A percentile compares a stretch with the other conserved stretches of the same genome.
Evolutionary conservation across 2,888 invertebrate species (phyloP).

Genomic region (Lasioglossum figueresi): DNA sequence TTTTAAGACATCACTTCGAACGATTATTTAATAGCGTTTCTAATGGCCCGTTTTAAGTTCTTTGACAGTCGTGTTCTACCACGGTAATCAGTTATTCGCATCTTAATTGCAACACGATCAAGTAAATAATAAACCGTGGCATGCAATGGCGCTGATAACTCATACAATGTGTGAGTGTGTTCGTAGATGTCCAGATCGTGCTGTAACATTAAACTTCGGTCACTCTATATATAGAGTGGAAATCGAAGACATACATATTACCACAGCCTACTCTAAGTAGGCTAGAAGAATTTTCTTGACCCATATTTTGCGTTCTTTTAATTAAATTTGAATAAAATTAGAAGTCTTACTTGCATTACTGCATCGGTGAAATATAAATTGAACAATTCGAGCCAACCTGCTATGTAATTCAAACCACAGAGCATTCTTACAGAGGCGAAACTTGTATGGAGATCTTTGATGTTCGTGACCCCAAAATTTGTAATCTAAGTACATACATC

Average conservation of each 20-base stretch:
- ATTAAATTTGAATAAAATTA: neutral
- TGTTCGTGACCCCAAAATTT: neutral
- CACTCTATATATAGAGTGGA: conserved; percentile 22
- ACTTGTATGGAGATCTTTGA: neutral
- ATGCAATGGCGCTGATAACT: conserved; percentile 50
- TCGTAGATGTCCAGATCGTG: conserved; percentile 19
- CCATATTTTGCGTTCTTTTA: neutral
- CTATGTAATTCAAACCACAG: neutral
- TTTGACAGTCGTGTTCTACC: conserved; percentile 15
- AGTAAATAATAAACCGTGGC: conserved; percentile 55
- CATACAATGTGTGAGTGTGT: neutral
- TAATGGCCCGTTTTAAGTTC: neutral
- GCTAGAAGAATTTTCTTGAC: neutral
- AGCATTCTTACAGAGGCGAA: neutral
- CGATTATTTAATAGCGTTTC: conserved; percentile 6
- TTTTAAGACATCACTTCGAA: conserved; percentile 3
- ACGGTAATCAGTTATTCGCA: conserved; percentile 42
- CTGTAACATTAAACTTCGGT: conserved; percentile 12
- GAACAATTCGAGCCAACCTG: neutral
- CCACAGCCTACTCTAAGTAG: too few species aligned
- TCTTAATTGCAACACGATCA: conserved; percentile 41
- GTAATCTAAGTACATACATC: neutral
- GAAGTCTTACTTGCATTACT: neutral
- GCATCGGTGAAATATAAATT: neutral
- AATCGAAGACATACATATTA: neutral